Evolutionary conservation across 1,140 invertebrate genomes (phyloP).

Genomic region (Cryptotermes secundus): DNA sequence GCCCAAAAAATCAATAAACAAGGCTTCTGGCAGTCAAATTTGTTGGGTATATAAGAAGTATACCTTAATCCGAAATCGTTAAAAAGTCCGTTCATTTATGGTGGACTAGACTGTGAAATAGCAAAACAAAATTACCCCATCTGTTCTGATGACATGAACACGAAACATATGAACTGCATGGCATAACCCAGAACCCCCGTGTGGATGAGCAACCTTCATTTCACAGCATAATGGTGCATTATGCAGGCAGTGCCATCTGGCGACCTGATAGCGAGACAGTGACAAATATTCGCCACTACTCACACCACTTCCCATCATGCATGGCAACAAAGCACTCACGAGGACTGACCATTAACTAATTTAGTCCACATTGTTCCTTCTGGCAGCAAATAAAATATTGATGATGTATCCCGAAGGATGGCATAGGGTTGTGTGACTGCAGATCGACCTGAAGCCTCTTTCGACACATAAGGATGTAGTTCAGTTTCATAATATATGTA

Average conservation of each 20-base stretch:
- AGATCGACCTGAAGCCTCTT: not conserved
- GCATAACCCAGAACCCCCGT: not conserved
- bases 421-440: no score
- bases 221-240: not conserved
- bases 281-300: slow-evolving; percentile 22
- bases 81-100: no score
- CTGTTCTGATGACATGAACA: not conserved
- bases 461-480: no score
- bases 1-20: no score
- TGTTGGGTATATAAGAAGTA: no score
- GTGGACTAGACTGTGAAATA: not conserved
- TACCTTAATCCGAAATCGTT: no score
- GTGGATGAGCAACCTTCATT: slow-evolving; percentile 22
- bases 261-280: slow-evolving; percentile 3
- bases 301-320: not conserved
- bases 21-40: no score
- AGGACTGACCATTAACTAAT: not conserved
- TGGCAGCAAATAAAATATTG: not conserved
- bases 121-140: not conserved
- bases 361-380: not conserved
- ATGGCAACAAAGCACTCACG: not conserved
- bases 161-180: not conserved
- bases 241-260: slow-evolving; percentile 14
- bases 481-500: no score
- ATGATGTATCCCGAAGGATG: no score